Evolutionary conservation across 2,888 invertebrate species (phyloP).

Genomic region (Metopia argyrocephala): DNA sequence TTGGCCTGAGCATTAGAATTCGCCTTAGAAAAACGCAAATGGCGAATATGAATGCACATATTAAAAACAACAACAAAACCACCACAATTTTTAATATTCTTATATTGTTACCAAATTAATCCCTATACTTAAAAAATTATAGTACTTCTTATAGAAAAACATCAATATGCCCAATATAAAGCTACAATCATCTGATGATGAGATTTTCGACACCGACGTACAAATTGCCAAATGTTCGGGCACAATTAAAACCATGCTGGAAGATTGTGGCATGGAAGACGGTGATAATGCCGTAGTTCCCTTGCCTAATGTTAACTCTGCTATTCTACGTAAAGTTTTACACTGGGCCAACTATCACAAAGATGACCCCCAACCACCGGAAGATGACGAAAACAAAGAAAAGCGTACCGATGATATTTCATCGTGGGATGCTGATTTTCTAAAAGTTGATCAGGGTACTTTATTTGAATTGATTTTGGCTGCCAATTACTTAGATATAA

Average conservation of each 20-base stretch:
- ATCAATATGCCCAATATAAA: conserved; percentile 94
- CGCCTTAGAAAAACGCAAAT: conserved; percentile 39
- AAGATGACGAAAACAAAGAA: conserved; percentile 98
- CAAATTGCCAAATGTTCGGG: conserved; percentile 98
- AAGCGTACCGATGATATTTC: conserved; percentile 99
- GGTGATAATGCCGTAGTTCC: conserved; percentile 97
- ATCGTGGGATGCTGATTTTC: conserved; percentile 99
- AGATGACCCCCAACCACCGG: conserved; percentile 96
- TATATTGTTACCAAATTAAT: too few relatives aligned
- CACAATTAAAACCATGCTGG: conserved; percentile 98
- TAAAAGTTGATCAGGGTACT: conserved; percentile 98
- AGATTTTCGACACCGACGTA: conserved; percentile 96
- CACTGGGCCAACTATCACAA: conserved; percentile 96
- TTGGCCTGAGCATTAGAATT: conserved; percentile 48
- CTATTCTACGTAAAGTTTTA: conserved; percentile 95
- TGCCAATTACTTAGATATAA: conserved; percentile 97
- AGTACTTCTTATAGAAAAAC: neutral
- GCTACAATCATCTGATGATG: conserved; percentile 95
- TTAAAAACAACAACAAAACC: conserved; percentile 17
- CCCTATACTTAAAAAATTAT: too few relatives aligned
- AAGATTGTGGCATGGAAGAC: conserved; percentile 93
- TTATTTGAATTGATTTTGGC: conserved; percentile 97
- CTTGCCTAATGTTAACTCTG: conserved; percentile 97
- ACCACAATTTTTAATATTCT: conserved; percentile 60
- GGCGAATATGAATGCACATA: conserved; percentile 24